Evolutionary conservation across 2,113 vertebrate species (phyloP).

Genomic region (Leuciscus idus): DNA sequence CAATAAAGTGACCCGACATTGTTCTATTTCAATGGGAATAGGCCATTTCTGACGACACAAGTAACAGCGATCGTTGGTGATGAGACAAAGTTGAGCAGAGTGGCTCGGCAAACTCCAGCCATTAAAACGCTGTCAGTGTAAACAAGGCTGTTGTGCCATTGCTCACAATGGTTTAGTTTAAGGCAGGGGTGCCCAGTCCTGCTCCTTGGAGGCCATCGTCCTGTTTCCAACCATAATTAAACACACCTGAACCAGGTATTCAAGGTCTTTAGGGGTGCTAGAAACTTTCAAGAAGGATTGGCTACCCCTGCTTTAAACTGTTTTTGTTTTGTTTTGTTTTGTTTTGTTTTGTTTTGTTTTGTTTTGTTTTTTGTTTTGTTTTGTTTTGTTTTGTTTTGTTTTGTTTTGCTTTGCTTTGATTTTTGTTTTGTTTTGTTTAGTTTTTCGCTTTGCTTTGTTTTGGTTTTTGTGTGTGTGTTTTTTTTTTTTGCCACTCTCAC

Average conservation of each 20-base stretch:
- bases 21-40: not conserved
- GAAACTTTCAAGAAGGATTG: not conserved
- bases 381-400: not conserved
- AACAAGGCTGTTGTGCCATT: not conserved
- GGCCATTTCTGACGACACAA: not conserved
- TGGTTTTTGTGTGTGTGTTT: not conserved
- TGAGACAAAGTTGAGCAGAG: not conserved
- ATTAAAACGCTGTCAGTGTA: not conserved
- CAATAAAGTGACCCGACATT: too few relatives aligned
- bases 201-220: not conserved
- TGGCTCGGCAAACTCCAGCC: not conserved
- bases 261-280: not conserved
- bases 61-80: not conserved
- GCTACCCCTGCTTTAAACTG: not conserved
- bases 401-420: not conserved
- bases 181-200: not conserved
- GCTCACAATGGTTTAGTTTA: not conserved
- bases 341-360: not conserved
- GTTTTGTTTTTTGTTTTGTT: not conserved
- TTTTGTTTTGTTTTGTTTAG: not conserved
- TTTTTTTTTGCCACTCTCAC: not conserved
- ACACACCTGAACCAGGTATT: not conserved
- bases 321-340: not conserved
- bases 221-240: not conserved
- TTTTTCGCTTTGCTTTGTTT: not conserved